These are phyloP conservation scores for Trimorus sp. DNA, from an alignment of 2,888 invertebrate genomes.

Conservation along the genomic window DNA sequence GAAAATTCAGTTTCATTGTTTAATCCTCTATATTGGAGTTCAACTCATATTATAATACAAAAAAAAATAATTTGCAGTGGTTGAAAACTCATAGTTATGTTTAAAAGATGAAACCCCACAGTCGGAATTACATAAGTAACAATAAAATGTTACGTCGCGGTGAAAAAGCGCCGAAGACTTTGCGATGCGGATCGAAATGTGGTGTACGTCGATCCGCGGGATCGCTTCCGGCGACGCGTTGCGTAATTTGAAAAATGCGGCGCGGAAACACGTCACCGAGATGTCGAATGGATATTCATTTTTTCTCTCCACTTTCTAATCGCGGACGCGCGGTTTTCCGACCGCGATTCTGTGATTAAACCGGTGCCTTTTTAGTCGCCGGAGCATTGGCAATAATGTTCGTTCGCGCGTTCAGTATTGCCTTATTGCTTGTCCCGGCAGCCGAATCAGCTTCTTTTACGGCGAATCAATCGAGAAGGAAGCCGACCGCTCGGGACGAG, in stretches of 20 bases:
- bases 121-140: slow-evolving; percentile 3
- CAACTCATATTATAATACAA: too few species aligned
- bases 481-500: too few species aligned
- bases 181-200: slow-evolving; percentile 27
- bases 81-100: too few species aligned
- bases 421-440: slow-evolving; percentile 69
- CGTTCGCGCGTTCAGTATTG: slow-evolving; percentile 79
- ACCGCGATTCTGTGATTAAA: slow-evolving; percentile 77
- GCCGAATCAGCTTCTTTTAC: slow-evolving; percentile 27
- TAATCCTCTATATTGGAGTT: too few species aligned
- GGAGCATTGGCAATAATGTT: slow-evolving; percentile 78
- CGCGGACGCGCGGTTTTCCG: slow-evolving; percentile 72
- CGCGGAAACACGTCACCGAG: slow-evolving; percentile 49
- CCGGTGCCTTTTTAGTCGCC: slow-evolving; percentile 70
- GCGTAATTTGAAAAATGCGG: slow-evolving; percentile 44
- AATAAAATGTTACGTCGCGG: slow-evolving; percentile 3
- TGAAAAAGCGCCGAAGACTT: slow-evolving; percentile 10
- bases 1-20: slow-evolving; percentile 59
- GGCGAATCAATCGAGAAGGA: slow-evolving; percentile 16
- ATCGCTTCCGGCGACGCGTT: slow-evolving; percentile 44
- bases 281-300: slow-evolving; percentile 65
- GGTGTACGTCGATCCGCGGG: slow-evolving; percentile 5
- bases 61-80: too few species aligned
- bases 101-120: too few species aligned
- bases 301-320: slow-evolving; percentile 78